Base-by-base conservation (phyloP, 2,888 invertebrate species). In the Chloromyia formosa region DNA sequence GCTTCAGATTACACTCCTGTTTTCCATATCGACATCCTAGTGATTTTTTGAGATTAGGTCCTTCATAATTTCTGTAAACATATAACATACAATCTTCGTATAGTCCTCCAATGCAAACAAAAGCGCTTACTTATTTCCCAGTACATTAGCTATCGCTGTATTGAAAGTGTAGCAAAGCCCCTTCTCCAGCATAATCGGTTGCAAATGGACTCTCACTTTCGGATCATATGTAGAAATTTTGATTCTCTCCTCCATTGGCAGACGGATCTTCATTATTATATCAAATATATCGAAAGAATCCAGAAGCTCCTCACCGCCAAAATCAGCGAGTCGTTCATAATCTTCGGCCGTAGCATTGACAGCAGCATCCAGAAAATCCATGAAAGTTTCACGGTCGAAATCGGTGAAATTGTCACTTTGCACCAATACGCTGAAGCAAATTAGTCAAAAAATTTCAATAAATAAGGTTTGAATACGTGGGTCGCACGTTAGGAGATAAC, bases 161-260 rank as follows among this genome's bases (percentile, higher is more conserved):
- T 90, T 90, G 53, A 88, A 87, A 3, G 86, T 85, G 79, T 88
- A 88, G 78, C 91, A 91, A 0, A 87, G 83, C 0, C 91, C 91
- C 22, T 86, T 81, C 79, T 91, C 91, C 0, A 90, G 89, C 83
- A 90, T 86, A 3, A 89, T 85, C 0, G 68, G 72, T 49, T 68
- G 40, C 18, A 76, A 5, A 27, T 75, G 14, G 27, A 69, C 5
- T 45, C 18, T n/a, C 58, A 35, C 10, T 16, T 58, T 22, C 40
- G 69, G 18, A 71, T 75, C 40, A 61, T 22, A 56, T 20, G 64
- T 69, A 18, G 64, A 27, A n/a, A 49, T 16, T 23, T 56, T 53
- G 3, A 69, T 18, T 68, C 12, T 69, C 58, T 60, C 16, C 12
- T 45, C 22, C 1, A 60, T 7, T n/a, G 42, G n/a, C 61, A n/a